Percentiles rank a stretch among this genome's conserved stretches.
Evolutionary conservation across 2,888 invertebrate species (phyloP).

Genomic region (Eueremaeus valkanovi): DNA sequence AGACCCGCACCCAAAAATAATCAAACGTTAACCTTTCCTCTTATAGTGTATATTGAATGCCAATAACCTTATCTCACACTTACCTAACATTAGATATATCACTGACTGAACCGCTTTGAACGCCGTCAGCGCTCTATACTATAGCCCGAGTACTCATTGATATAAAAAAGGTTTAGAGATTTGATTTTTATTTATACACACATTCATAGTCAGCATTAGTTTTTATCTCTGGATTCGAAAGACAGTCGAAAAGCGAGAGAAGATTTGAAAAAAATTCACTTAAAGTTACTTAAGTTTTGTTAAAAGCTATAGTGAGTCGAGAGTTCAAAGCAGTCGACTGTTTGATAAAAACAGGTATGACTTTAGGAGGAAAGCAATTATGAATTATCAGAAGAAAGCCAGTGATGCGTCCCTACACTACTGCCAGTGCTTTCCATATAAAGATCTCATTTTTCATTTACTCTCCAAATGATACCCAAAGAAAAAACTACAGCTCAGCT

Average conservation of each 20-base stretch:
- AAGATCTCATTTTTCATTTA: slow-evolving; percentile 31
- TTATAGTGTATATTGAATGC: neutral
- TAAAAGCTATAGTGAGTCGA: neutral
- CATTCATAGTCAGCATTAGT: neutral
- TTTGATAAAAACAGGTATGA: slow-evolving; percentile 32
- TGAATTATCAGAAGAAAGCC: slow-evolving; percentile 27
- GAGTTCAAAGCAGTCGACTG: slow-evolving; percentile 15
- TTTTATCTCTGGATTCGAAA: neutral
- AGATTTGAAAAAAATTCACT: too few species aligned
- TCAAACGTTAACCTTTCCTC: slow-evolving; percentile 31
- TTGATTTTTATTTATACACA: neutral
- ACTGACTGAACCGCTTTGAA: slow-evolving; percentile 25
- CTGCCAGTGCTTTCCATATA: neutral
- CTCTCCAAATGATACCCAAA: neutral
- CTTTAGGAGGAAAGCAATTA: slow-evolving; percentile 21
- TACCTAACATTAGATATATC: slow-evolving; percentile 30
- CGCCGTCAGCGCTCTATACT: neutral
- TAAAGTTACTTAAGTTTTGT: neutral
- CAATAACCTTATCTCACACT: slow-evolving; percentile 31
- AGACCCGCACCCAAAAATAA: slow-evolving; percentile 34
- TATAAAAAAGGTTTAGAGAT: slow-evolving; percentile 9
- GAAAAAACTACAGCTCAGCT: neutral
- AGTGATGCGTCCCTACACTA: neutral
- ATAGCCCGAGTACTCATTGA: neutral
- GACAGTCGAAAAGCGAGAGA: too few species aligned